Base-by-base conservation (phyloP, 37 sponge, comb jelly and placozoan species). In the Geodia barretti region DNA sequence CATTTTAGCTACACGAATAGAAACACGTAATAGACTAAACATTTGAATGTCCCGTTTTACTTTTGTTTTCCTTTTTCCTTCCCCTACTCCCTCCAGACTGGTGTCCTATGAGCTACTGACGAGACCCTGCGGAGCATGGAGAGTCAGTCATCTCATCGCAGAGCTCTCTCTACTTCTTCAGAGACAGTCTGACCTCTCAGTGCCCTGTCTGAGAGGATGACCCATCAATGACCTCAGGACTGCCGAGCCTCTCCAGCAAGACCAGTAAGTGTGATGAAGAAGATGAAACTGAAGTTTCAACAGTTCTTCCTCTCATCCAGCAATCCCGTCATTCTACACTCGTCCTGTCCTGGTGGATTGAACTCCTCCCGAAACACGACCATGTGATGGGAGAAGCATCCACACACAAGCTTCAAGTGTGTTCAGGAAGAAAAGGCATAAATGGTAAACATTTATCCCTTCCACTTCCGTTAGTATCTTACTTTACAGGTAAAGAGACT, bases 91-190 rank as follows among this genome's bases (percentile, higher is more conserved):
- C 32, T 65, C 7, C 66, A 93, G 94, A 43, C 35, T 94, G 33
- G 84, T 94, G 9, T 83, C 94, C 5, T 94, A 94, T 66, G 94
- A 94, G 79, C 37, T 59, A 24, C 72, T 90, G 29, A 78, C 62
- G 43, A 68, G 83, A 47, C 3, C 67, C 59, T 38, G 75, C 78
- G n/a, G n/a, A n/a, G n/a, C n/a, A n/a, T n/a, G n/a, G 66, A 78
- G 77, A 54, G 83, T 80, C 41, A 83, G n/a, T 94, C 39, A 91
- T 94, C 43, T 94, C 95, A 1, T 83, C 91, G 26, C 75, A 87
- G 74, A 68, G n/a, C n/a, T n/a, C 39, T 31, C 81, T 94, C 68
- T 94, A 90, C 76, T 84, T 94, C 83, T 84, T 94, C 74, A 68
- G 73, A 36, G 54, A 87, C 26, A 87, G 91, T 36, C 87, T 88